These are phyloP conservation scores for Hypercompe scribonia DNA, from an alignment of 2,888 invertebrate species.

Conservation along the genomic window DNA sequence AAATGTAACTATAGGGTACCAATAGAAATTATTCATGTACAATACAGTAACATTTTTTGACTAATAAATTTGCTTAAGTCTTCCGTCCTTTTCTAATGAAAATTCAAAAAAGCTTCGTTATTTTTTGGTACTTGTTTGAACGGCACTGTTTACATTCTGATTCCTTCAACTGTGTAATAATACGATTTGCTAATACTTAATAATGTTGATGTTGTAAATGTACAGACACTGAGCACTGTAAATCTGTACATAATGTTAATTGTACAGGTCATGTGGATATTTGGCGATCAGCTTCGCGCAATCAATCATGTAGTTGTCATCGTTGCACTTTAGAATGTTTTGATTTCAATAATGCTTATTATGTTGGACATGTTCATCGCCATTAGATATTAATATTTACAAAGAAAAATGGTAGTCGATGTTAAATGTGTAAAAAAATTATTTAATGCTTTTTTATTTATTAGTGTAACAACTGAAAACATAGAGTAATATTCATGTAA, in stretches of 20 bases:
- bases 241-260: constrained; percentile 77
- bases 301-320: constrained; percentile 70
- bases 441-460: constrained; percentile 69
- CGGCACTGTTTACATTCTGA: constrained; percentile 49
- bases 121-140: constrained; percentile 50
- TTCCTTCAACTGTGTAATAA: constrained; percentile 59
- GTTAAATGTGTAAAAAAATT: constrained; percentile 62
- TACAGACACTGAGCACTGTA: constrained; percentile 64
- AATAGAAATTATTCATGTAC: constrained; percentile 69
- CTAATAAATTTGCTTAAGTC: constrained; percentile 77
- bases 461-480: constrained; percentile 62
- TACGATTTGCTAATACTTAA: constrained; percentile 59
- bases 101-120: constrained; percentile 55
- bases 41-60: constrained; percentile 67
- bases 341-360: constrained; percentile 70
- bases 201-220: constrained; percentile 62
- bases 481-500: constrained; percentile 60
- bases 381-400: constrained; percentile 73
- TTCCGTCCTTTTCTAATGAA: constrained; percentile 82
- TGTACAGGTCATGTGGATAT: constrained; percentile 87
- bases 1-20: constrained; percentile 83
- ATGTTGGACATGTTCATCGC: constrained; percentile 63
- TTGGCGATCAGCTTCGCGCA: constrained; percentile 84
- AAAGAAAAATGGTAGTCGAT: constrained; percentile 83
- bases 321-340: constrained; percentile 69